phyloP scores from a whole-genome alignment of 2,113 vertebrate genomes.

The Fregetta grallaria region DNA sequence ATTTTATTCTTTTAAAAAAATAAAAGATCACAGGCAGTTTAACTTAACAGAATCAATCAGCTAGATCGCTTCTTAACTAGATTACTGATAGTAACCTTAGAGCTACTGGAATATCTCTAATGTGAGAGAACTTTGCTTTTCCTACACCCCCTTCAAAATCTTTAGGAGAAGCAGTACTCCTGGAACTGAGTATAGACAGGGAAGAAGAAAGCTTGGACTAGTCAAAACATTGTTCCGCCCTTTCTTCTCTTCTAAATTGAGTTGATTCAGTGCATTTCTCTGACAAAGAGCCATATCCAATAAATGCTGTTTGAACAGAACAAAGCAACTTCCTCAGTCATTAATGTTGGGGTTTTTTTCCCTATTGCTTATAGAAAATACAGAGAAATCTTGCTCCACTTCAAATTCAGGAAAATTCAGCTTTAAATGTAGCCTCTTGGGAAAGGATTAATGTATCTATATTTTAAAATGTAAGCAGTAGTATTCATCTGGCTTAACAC shows the following conservation, averaged over 20 bases:
- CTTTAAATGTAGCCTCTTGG: neutral
- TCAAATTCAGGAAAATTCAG: neutral
- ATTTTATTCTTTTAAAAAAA: neutral
- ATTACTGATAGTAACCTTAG: neutral
- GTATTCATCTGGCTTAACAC: neutral
- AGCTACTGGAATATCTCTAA: neutral
- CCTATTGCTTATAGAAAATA: neutral
- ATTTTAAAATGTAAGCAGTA: neutral
- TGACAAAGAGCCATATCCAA: neutral
- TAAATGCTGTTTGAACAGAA: neutral
- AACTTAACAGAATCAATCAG: neutral
- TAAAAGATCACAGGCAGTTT: neutral
- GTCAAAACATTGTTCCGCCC: neutral
- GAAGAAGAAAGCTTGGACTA: neutral
- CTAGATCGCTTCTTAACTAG: neutral
- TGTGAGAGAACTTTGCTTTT: neutral
- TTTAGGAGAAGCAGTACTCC: neutral
- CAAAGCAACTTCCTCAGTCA: neutral
- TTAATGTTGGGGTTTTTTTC: neutral
- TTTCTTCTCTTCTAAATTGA: neutral
- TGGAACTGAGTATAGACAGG: neutral
- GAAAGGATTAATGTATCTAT: neutral
- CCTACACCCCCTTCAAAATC: neutral
- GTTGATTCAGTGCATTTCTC: neutral
- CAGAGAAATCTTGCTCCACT: neutral